Percentiles rank a stretch among this genome's conserved stretches.
These are phyloP conservation scores for Andrena marginata DNA, from an alignment of 2,888 invertebrate species.

Conservation along the genomic window DNA sequence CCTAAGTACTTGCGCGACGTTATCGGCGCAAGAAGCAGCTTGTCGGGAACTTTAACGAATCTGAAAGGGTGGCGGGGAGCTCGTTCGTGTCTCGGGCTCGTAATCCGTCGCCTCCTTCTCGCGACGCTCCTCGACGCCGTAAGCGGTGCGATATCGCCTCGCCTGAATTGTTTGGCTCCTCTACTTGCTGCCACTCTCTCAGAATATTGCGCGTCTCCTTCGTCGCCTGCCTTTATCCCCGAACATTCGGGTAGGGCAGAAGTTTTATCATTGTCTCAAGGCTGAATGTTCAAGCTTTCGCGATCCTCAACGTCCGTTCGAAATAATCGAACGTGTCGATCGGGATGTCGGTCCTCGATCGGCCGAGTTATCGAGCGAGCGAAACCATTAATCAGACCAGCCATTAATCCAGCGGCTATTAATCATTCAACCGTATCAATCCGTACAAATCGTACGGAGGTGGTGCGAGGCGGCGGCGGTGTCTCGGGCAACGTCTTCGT, in stretches of 20 bases:
- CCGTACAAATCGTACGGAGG: neutral
- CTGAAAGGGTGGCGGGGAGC: conserved; percentile 19
- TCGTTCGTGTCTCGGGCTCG: neutral
- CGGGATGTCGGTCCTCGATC: neutral
- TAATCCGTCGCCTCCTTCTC: conserved; percentile 10
- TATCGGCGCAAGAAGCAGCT: conserved; percentile 27
- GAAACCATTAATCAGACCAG: conserved; percentile 21
- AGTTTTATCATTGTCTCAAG: no score
- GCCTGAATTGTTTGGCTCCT: conserved; percentile 14
- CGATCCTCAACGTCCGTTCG: no score
- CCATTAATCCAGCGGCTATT: conserved; percentile 28
- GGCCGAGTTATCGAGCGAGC: neutral
- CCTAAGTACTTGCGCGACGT: conserved; percentile 2
- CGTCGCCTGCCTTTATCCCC: no score
- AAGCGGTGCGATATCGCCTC: conserved; percentile 2
- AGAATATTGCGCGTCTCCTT: neutral
- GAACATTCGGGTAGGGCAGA: no score
- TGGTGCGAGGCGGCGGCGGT: no score
- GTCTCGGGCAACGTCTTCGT: conserved; percentile 10
- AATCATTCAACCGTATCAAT: conserved; percentile 39
- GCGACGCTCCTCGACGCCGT: conserved; percentile 10
- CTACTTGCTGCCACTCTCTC: neutral
- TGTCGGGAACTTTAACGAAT: conserved; percentile 33
- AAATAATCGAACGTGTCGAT: neutral
- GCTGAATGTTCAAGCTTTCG: no score